These are phyloP conservation scores for Stenotaenia linearis DNA, from an alignment of 2,888 invertebrate genomes.

Conservation along the genomic window DNA sequence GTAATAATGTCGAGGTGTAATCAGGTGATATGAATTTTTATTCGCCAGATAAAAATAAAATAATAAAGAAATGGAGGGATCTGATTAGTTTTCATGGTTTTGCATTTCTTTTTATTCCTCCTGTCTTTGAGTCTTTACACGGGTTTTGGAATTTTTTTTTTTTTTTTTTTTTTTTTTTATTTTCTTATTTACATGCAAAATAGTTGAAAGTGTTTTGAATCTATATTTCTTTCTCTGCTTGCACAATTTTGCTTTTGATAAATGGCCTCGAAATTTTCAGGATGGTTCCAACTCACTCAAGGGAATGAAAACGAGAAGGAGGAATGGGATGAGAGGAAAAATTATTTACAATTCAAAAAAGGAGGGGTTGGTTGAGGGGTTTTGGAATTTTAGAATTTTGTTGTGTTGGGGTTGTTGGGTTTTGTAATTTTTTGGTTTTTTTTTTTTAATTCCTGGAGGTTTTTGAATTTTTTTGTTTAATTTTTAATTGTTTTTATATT, in stretches of 20 bases:
- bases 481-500: no score
- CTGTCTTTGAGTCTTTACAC: background rate
- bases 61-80: background rate
- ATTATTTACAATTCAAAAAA: background rate
- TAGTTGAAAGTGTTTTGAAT: background rate
- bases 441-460: no score
- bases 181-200: constrained; percentile 14
- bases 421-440: no score
- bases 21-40: constrained; percentile 14
- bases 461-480: no score
- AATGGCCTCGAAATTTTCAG: background rate
- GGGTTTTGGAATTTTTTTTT: background rate
- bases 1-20: background rate
- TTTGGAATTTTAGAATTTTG: no score
- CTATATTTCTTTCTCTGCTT: background rate
- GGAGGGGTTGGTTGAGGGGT: no score
- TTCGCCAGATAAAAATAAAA: background rate
- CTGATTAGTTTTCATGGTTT: background rate
- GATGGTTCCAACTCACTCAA: background rate
- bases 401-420: no score
- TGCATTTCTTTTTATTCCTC: background rate
- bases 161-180: background rate
- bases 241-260: background rate
- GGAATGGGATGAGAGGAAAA: background rate
- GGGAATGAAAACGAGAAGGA: background rate